Conservation (phyloP, 2,113 vertebrate genomes). For the Rutilus rutilus region DNA sequence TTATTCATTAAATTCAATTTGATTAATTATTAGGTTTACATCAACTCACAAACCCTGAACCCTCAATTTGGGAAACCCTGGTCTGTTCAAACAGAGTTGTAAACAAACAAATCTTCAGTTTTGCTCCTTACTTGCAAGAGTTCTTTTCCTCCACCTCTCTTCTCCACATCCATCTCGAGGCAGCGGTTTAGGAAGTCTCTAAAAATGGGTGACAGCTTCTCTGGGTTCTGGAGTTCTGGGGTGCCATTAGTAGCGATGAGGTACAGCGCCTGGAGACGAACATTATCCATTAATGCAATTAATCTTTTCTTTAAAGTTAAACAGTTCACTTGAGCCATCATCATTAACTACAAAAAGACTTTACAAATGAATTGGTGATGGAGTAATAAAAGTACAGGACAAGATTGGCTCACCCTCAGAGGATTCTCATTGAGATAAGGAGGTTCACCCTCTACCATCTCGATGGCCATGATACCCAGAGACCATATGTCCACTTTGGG, state of each 20-base stretch:
- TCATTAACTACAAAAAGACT: background rate
- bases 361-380: background rate
- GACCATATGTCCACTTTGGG: conserved; percentile 99
- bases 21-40: background rate
- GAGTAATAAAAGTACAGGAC: background rate
- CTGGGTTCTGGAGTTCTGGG: conserved; percentile 79
- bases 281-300: conserved; percentile 28
- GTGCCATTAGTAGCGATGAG: conserved; percentile 80
- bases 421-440: conserved; percentile 98
- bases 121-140: conserved; percentile 72
- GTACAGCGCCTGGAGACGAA: conserved; percentile 72
- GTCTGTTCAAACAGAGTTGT: background rate
- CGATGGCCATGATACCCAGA: conserved; percentile 97
- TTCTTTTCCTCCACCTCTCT: conserved; percentile 75
- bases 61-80: background rate
- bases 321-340: background rate
- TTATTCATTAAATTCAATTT: background rate
- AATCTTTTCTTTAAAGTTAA: background rate
- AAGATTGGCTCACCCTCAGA: conserved; percentile 83
- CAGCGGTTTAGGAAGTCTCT: conserved; percentile 76
- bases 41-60: background rate
- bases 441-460: conserved; percentile 98
- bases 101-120: background rate
- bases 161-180: conserved; percentile 81
- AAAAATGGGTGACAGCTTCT: conserved; percentile 78